Conservation (phyloP, 1,140 invertebrate genomes). For the Cyclina sinensis region DNA sequence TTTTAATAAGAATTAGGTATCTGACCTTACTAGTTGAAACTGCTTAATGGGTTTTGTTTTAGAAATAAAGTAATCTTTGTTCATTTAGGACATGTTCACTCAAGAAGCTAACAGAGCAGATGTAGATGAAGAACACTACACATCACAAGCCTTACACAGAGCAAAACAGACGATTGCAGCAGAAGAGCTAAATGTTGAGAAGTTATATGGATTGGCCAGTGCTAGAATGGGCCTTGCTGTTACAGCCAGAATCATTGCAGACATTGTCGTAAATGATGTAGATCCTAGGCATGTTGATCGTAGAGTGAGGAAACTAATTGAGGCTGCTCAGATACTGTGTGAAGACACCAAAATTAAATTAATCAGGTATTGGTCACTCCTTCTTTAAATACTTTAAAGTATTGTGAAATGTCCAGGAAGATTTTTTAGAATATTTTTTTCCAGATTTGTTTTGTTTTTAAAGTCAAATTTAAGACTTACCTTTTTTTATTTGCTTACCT, state of each 20-base stretch:
- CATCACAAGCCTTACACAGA: constrained; percentile 20
- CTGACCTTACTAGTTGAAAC: too few relatives aligned
- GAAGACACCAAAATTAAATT: constrained; percentile 67
- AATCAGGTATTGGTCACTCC: constrained; percentile 62
- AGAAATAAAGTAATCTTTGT: too few relatives aligned
- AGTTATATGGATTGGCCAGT: constrained; percentile 69
- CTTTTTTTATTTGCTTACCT: too few relatives aligned
- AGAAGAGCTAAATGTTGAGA: constrained; percentile 53
- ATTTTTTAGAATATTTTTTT: not conserved
- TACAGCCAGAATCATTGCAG: constrained; percentile 70
- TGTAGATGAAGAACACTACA: constrained; percentile 19
- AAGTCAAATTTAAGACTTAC: too few relatives aligned
- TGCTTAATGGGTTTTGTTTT: too few relatives aligned
- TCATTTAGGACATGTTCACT: not conserved
- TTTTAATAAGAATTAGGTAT: too few relatives aligned
- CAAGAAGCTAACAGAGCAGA: constrained; percentile 61
- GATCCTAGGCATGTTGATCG: constrained; percentile 27
- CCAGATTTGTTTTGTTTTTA: not conserved
- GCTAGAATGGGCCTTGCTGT: constrained; percentile 72
- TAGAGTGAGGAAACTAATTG: constrained; percentile 50
- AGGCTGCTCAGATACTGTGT: constrained; percentile 66
- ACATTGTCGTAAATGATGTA: constrained; percentile 35
- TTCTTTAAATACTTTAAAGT: not conserved
- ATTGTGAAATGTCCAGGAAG: not conserved
- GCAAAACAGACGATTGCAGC: not conserved